Evolutionary conservation across 2,888 invertebrate genomes (phyloP), one percentile per base, ranked within the genome.

Genomic region (Drosophila differens): DNA sequence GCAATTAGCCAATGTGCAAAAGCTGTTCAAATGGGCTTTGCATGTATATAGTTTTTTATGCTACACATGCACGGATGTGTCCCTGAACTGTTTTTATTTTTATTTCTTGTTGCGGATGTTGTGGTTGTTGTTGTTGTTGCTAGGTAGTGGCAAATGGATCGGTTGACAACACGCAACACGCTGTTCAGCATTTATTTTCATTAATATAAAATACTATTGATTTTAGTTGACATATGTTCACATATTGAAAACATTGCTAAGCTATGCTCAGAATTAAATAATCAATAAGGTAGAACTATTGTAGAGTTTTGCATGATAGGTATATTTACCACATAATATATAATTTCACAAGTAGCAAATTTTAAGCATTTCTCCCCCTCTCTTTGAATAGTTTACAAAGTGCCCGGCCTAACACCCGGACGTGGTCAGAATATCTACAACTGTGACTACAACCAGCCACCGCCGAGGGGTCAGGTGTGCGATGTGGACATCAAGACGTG

Each of bases 401-500:
- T 95, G 39, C 96, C 96, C 65, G 96, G 96, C 62, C 94, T 95
- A 78, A 95, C 95, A 63, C 95, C 96, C 2, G 96, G 96, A 22
- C 95, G 96, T 52, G 96, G 96, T 79, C 96, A 96, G 85, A 96
- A 96, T 89, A 96, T 96, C 83, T 95, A 95, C 93, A 96, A 95
- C 90, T 97, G 97, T 89, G 95, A 96, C 91, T 97, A 96, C 93
- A 95, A 96, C 85, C 95, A 95, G 62, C 95, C 95, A 0, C 96
- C 96, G 4, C 95, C 95, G 16, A 94, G 95, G 33, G 96, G 96
- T 32, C 96, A 97, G 93, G 97, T 98, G 32, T 99, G 99, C 91
- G 96, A 96, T 89, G 97, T 98, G 61, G 97, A 98, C 90, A 96
- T 98, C 61, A 95, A 96, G 88, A 94, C 95, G 30, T 97, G 97